Base-by-base conservation (phyloP, 1,140 invertebrate species). In the Telenomus remus region DNA sequence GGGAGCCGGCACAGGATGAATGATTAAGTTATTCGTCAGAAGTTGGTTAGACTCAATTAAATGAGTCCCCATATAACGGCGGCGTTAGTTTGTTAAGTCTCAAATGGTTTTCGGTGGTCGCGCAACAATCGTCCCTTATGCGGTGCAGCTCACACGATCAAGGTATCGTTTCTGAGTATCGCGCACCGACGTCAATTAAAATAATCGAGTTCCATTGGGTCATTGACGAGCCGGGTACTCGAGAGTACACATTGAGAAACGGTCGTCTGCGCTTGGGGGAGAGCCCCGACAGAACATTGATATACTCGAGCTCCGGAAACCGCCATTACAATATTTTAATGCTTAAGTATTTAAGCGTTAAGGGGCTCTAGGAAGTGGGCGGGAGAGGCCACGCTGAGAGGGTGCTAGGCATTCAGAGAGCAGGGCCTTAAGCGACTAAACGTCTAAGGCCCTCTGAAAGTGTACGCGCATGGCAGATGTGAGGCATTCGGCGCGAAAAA, bases 271-370 rank as follows among this genome's bases (percentile, higher is more conserved):
- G 33, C 37, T 50, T 66, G 57, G 69, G 78, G 57, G 55, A 70
- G 51, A 51, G 14, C 33, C n/a, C 43, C 55, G 59, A n/a, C n/a
- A 27, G 19, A 76, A 68, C 79, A 82, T 81, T 81, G 80, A 83
- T 84, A 82, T 77, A 80, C 80, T 81, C 73, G 70, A 78, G 72
- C 76, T 79, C 83, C 83, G 83, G 83, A 85, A 85, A 81, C 81
- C 77, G 80, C 79, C 80, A 85, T 83, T 83, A 83, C 82, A 74
- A 79, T 81, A 78, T 81, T 84, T 85, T 82, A 82, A 82, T 82
- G 79, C 76, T 81, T 69, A 80, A 83, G 80, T 79, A 83, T 82
- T 83, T 85, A 81, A 82, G 74, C 80, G 77, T 74, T 76, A 74
- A 81, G 80, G 79, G 80, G 72, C 72, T 76, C 77, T 83, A 83